Conservation (phyloP, 2,113 vertebrate genomes). For the Hippocampus zosterae region DNA sequence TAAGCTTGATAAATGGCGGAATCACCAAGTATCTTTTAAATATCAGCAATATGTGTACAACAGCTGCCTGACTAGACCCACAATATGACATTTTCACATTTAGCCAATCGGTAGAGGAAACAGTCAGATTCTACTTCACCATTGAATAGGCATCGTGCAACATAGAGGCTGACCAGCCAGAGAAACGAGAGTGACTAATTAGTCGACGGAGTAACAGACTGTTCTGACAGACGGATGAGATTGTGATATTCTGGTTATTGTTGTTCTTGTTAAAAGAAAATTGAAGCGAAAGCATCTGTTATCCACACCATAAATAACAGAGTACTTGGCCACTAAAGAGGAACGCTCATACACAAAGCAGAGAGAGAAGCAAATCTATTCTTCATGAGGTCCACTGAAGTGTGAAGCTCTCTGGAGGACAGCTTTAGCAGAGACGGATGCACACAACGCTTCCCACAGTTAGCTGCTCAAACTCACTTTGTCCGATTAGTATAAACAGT, state of each 20-base stretch:
- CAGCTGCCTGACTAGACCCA: neutral
- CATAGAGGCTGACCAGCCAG: constrained; percentile 11
- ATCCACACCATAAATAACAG: constrained; percentile 33
- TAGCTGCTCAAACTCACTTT: constrained; percentile 46
- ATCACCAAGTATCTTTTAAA: neutral
- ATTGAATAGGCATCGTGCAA: constrained; percentile 21
- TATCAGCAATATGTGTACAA: neutral
- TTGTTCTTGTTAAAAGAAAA: neutral
- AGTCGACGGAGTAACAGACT: constrained; percentile 10
- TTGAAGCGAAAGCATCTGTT: constrained; percentile 23
- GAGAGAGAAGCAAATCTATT: constrained; percentile 56
- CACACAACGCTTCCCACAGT: constrained; percentile 23
- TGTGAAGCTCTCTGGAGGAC: constrained; percentile 44
- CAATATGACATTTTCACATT: constrained; percentile 5
- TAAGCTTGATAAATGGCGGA: neutral
- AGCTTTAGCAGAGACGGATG: constrained; percentile 33
- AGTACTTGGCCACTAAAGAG: constrained; percentile 41
- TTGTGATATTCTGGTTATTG: neutral
- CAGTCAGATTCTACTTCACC: constrained; percentile 13
- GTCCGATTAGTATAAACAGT: constrained; percentile 21
- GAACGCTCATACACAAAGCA: constrained; percentile 41
- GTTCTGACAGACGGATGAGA: neutral
- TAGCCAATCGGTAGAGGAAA: constrained; percentile 11
- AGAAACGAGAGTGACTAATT: constrained; percentile 30
- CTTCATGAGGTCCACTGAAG: constrained; percentile 60